Conservation (phyloP, 2,797 vertebrate genomes). For the Champsocephalus gunnari region DNA sequence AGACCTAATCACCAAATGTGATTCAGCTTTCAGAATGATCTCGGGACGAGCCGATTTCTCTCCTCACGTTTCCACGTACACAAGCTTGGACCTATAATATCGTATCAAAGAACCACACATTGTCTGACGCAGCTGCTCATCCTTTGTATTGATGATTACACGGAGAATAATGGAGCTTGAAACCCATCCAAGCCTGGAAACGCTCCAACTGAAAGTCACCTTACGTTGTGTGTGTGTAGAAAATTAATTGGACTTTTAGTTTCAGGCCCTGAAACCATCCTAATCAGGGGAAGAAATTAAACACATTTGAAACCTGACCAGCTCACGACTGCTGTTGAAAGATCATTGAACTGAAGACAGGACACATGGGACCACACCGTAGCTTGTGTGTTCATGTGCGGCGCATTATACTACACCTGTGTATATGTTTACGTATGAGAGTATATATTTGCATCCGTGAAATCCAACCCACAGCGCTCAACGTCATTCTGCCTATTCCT, state of each 20-base stretch:
- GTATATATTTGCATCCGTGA: constrained; percentile 35
- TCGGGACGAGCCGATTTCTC: not conserved
- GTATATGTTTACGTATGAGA: constrained; percentile 33
- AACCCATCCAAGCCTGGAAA: not conserved
- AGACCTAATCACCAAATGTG: not conserved
- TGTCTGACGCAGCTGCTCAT: not conserved
- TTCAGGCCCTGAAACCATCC: not conserved
- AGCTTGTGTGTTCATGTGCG: too few species aligned
- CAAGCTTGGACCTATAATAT: not conserved
- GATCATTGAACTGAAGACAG: not conserved
- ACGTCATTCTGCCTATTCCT: constrained; percentile 62
- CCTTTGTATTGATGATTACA: not conserved
- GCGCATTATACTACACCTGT: not conserved
- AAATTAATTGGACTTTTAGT: not conserved
- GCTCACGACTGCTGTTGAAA: not conserved
- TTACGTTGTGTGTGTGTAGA: not conserved
- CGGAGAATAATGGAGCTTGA: not conserved
- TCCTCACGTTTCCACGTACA: not conserved
- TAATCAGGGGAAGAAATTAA: not conserved
- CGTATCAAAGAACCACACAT: constrained; percentile 14
- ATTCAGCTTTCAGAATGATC: not conserved
- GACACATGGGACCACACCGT: not conserved
- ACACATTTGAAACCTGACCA: not conserved
- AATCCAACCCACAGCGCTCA: constrained; percentile 51
- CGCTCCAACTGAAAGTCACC: not conserved